A percentile compares a stretch with the other conserved stretches of the same genome.
Conservation (phyloP, 2,888 invertebrate species). For the Ophioninae sp. region DNA sequence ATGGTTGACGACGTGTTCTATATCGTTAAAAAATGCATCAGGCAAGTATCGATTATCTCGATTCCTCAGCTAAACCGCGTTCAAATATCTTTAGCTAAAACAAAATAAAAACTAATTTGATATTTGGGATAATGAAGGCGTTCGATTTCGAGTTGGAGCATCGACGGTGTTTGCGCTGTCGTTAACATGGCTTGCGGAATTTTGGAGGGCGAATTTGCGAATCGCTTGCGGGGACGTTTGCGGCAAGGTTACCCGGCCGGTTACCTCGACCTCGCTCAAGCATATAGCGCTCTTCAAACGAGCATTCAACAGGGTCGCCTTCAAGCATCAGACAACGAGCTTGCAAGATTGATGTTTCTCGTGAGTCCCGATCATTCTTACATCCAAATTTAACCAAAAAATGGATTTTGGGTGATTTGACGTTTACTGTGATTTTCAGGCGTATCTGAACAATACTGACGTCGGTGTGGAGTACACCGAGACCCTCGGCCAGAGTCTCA, state of each 20-base stretch:
- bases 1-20: conserved; percentile 99
- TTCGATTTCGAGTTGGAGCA: conserved; percentile 93
- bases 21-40: conserved; percentile 96
- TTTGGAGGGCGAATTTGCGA: conserved; percentile 92
- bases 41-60: conserved; percentile 81
- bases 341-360: conserved; percentile 89
- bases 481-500: conserved; percentile 90
- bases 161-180: conserved; percentile 98
- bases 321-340: conserved; percentile 90
- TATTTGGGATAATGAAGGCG: conserved; percentile 83
- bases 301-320: conserved; percentile 91
- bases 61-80: not conserved
- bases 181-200: conserved; percentile 95
- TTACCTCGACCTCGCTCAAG: conserved; percentile 89
- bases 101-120: not conserved
- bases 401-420: conserved; percentile 17
- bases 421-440: conserved; percentile 81
- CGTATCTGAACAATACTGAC: conserved; percentile 95
- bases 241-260: conserved; percentile 91
- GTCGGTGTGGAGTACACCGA: conserved; percentile 95
- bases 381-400: not conserved
- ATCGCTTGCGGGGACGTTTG: conserved; percentile 87
- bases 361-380: conserved; percentile 82
- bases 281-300: conserved; percentile 91
- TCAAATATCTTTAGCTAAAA: not conserved